Evolutionary conservation across 1,140 invertebrate species (phyloP).

Genomic region (Bombus fervidus): DNA sequence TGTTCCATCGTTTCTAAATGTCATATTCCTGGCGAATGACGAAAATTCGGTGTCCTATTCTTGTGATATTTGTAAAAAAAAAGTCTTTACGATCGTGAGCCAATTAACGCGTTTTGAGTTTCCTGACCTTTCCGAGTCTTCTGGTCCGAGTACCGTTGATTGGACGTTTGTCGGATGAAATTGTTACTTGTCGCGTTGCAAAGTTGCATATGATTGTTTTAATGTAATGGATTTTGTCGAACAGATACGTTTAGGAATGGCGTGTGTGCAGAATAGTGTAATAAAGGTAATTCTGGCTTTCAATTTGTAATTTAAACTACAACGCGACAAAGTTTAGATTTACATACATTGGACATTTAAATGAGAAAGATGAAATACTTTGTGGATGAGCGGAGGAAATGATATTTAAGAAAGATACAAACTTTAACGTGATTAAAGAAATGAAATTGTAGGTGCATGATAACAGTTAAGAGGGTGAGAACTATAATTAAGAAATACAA

Average conservation of each 20-base stretch:
- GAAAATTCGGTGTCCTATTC: neutral
- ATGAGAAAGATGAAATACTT: neutral
- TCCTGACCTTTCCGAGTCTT: too few relatives aligned
- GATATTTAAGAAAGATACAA: neutral
- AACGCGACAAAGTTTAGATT: neutral
- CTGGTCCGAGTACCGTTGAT: neutral
- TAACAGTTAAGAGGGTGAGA: neutral
- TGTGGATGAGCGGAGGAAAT: neutral
- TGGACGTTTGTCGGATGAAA: neutral
- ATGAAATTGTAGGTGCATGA: neutral
- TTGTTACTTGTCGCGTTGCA: neutral
- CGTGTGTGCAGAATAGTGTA: too few relatives aligned
- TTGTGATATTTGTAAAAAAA: neutral
- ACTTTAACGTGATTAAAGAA: neutral
- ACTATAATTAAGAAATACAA: neutral
- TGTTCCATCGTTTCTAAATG: too few relatives aligned
- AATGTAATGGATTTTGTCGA: neutral
- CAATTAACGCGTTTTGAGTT: neutral
- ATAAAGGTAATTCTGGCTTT: neutral
- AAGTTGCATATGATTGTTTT: neutral
- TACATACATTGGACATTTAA: conserved; percentile 9
- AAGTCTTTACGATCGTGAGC: neutral
- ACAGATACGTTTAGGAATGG: neutral
- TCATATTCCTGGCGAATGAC: neutral
- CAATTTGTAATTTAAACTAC: neutral